Percentiles rank a stretch among this genome's conserved stretches.
These are phyloP conservation scores for Pantherophis guttatus DNA, from an alignment of 2,113 vertebrate species.

Conservation along the genomic window DNA sequence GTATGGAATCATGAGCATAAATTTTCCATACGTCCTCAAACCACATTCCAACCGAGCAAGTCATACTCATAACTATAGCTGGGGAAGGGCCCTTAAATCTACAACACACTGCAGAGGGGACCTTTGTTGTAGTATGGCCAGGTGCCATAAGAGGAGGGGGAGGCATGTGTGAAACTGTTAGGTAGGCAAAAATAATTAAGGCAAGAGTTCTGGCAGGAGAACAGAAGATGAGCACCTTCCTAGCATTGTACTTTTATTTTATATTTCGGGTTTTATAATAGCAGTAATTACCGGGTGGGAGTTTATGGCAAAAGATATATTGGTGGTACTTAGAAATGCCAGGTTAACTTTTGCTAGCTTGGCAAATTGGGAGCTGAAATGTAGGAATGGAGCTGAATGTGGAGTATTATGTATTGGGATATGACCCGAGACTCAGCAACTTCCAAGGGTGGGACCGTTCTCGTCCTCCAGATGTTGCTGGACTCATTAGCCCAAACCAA, in stretches of 20 bases:
- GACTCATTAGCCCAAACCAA: neutral
- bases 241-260: neutral
- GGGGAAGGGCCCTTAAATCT: neutral
- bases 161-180: neutral
- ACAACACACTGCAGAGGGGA: neutral
- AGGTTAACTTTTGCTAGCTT: neutral
- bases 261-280: neutral
- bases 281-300: neutral
- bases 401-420: neutral
- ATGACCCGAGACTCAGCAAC: neutral
- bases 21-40: neutral
- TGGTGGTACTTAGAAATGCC: neutral
- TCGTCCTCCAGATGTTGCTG: neutral
- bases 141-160: neutral
- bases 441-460: no score
- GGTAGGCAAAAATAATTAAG: neutral
- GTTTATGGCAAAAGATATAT: neutral
- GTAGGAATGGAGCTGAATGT: neutral
- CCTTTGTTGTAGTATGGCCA: neutral
- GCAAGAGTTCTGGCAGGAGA: neutral
- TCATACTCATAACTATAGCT: neutral
- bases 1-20: neutral
- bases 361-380: neutral
- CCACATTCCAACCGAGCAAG: neutral
- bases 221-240: neutral